Evolutionary conservation across 2,888 invertebrate genomes (phyloP).

Genomic region (Zygothrica quintamaculata): DNA sequence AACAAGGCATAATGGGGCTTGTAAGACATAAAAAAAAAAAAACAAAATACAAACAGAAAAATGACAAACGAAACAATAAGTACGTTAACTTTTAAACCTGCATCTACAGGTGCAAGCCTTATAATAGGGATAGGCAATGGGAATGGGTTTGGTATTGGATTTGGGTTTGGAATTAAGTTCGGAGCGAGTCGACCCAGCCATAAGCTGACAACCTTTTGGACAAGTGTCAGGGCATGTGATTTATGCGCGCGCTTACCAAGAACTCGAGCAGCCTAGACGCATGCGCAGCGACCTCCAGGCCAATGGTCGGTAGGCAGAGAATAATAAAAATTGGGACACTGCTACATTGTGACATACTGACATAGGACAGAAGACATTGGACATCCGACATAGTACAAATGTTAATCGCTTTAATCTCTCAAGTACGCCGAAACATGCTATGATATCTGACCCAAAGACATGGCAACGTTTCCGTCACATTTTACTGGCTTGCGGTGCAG

Average conservation of each 20-base stretch:
- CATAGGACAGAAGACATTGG: constrained; percentile 9
- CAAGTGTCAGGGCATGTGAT: constrained; percentile 75
- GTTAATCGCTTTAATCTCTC: constrained; percentile 80
- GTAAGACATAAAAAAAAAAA: constrained; percentile 51
- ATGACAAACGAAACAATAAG: constrained; percentile 32
- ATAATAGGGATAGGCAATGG: no score
- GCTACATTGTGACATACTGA: no score
- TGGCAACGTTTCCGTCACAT: constrained; percentile 75
- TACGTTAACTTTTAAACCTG: constrained; percentile 71
- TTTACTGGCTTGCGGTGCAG: constrained; percentile 35
- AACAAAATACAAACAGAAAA: constrained; percentile 12
- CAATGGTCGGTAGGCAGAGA: constrained; percentile 17
- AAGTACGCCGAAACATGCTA: constrained; percentile 79
- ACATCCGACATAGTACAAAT: constrained; percentile 68
- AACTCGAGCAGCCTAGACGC: constrained; percentile 70
- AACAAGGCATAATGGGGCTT: constrained; percentile 75
- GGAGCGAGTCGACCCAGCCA: constrained; percentile 53
- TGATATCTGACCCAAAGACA: constrained; percentile 67
- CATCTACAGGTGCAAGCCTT: constrained; percentile 63
- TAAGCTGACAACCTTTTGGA: constrained; percentile 78
- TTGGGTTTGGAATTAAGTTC: constrained; percentile 12
- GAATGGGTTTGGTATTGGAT: no score
- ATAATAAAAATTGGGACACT: constrained; percentile 6
- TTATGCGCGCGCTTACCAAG: constrained; percentile 74
- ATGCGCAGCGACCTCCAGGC: constrained; percentile 75